Conservation (phyloP, 2,113 vertebrate species). For the Thinocorus orbignyianus region DNA sequence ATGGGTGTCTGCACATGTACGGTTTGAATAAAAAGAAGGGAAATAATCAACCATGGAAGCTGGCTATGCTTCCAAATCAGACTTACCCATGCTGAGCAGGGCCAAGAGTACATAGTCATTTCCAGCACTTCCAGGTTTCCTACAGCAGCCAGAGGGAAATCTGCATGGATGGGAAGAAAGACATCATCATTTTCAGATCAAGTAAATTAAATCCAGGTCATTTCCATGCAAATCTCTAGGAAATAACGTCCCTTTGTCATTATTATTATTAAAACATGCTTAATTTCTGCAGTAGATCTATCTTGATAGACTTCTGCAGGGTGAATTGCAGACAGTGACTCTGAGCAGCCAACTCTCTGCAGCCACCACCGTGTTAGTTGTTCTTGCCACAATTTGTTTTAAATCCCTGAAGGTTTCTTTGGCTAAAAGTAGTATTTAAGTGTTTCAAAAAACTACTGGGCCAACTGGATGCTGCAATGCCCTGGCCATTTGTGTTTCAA, state of each 20-base stretch:
- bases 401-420: neutral
- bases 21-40: neutral
- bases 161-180: neutral
- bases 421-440: neutral
- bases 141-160: neutral
- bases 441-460: neutral
- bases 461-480: neutral
- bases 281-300: neutral
- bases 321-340: neutral
- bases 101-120: neutral
- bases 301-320: neutral
- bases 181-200: neutral
- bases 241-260: neutral
- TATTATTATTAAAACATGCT: neutral
- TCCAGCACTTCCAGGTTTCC: neutral
- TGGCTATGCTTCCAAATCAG: neutral
- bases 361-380: neutral
- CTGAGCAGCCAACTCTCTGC: neutral
- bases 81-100: neutral
- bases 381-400: neutral
- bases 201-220: neutral
- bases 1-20: neutral
- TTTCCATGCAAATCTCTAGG: neutral
- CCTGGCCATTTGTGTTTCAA: conserved; percentile 5
- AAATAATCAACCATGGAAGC: neutral